Base-by-base conservation (phyloP, 2,797 vertebrate genomes). In the Rhabdomys pumilio region DNA sequence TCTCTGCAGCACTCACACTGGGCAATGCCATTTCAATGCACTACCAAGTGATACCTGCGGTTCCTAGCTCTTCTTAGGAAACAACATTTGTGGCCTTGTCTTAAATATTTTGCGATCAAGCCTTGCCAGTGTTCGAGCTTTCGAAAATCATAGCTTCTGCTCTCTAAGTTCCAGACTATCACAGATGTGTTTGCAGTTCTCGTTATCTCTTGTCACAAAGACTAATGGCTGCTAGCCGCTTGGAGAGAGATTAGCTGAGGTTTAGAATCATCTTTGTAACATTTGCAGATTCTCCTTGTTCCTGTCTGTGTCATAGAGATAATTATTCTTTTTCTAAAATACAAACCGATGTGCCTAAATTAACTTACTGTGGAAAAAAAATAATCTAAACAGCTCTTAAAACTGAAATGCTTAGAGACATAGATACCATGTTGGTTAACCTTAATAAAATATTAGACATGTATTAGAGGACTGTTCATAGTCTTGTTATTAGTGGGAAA, bases 31-130 rank as follows among this genome's bases (percentile, higher is more conserved):
- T 97, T 98, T 95, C 97, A 97, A 95, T 98, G 98, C 98, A 98
- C 98, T 97, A 83, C 94, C 57, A 77, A 95, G 61, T 82, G 81
- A 69, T 20, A 41, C 61, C 24, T 90, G 1, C 85, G 88, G 94
- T 93, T 97, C 59, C 94, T 85, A 55, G 34, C 0, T 98, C 97
- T 96, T 98, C 93, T 89, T 92, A 34, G 8, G 95, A 72, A 97
- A 90, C 96, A 92, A 88, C 96, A 92, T 19, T 44, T 97, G 97
- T 98, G 98, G 98, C 98, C 98, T 98, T 98, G 91, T 97, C 79
- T 98, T 79, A 97, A 98, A 96, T 97, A 97, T 55, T 96, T 98
- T 96, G 81, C 96, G 38, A 15, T 87, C 94, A 90, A 95, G 75
- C 91, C 80, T 95, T 94, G 77, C 83, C 65, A 80, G 76, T 96